Base-by-base conservation (phyloP, 2,888 invertebrate genomes). In the Merodon equestris region DNA sequence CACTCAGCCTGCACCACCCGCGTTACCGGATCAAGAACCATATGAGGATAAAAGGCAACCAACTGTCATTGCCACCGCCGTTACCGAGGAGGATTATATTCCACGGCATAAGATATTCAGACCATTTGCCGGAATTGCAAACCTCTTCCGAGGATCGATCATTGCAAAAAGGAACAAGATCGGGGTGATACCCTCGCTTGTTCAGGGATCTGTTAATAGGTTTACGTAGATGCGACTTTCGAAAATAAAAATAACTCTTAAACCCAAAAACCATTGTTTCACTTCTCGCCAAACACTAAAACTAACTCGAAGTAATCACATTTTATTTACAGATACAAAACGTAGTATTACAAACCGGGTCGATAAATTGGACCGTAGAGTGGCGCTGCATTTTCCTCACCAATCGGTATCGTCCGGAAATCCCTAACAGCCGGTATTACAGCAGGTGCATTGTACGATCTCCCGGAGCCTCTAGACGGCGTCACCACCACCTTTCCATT, bases 401-500 rank as follows among this genome's bases (percentile, higher is more conserved):
- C 70, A 27, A 79, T 44, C 5, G 74, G 47, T 1, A 56, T 54
- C n/a, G 79, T 79, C 12, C 64, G 74, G 15, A 79, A 79, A 34
- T 79, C 79, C 45, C 74, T 68, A 1, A 79, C 79, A 51, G 79
- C 68, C 10, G 79, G 79, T 70, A 79, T 79, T 4, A 74, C 79
- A 10, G 79, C 74, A 12, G 79, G 74, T 27, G 79, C 74, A 60
- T 60, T 74, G 1, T 79, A 79, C 7, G 79, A 79, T 1, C 74
- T 74, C 47, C 74, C 79, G 18, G 68, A 56, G 13, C 74, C 74
- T 9, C 74, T 58, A 40, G 79, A 79, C 9, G 79, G 79, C 12
- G 79, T 74, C 1, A 79, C 74, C 34, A 79, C 74, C 44, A 74
- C 68, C 50, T 79, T 79, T 0, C 79, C 79, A 64, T 79, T 79